Evolutionary conservation across 2,888 invertebrate species (phyloP).

Genomic region (Pyralis farinalis): DNA sequence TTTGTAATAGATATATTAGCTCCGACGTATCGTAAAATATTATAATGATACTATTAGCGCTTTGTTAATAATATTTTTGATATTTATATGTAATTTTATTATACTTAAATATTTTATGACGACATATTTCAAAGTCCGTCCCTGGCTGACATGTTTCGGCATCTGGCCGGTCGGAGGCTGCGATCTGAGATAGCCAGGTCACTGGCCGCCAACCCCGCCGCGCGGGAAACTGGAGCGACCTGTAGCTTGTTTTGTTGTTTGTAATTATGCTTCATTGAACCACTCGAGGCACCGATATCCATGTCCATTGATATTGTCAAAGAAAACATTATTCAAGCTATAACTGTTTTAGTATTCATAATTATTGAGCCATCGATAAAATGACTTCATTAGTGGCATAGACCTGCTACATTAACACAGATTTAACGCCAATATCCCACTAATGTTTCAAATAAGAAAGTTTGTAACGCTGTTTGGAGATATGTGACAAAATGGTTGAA

Average conservation of each 20-base stretch:
- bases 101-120: too few relatives aligned
- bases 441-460: too few relatives aligned
- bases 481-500: too few relatives aligned
- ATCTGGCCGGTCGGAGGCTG: conserved; percentile 79
- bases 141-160: conserved; percentile 76
- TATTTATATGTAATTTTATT: too few relatives aligned
- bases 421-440: too few relatives aligned
- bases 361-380: background rate
- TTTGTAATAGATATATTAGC: too few relatives aligned
- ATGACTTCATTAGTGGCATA: background rate
- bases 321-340: background rate
- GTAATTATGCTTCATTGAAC: conserved; percentile 52
- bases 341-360: background rate
- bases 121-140: conserved; percentile 31
- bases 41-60: too few relatives aligned
- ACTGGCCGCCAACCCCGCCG: conserved; percentile 48
- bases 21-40: too few relatives aligned
- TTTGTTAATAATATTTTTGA: too few relatives aligned
- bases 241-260: conserved; percentile 38
- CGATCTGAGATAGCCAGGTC: conserved; percentile 75
- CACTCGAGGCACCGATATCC: conserved; percentile 19
- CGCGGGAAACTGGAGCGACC: conserved; percentile 38
- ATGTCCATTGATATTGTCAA: conserved; percentile 22
- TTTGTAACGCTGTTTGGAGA: too few relatives aligned
- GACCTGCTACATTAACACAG: too few relatives aligned